These are phyloP conservation scores for Bellardia pandia DNA, from an alignment of 2,888 invertebrate species.

Conservation along the genomic window DNA sequence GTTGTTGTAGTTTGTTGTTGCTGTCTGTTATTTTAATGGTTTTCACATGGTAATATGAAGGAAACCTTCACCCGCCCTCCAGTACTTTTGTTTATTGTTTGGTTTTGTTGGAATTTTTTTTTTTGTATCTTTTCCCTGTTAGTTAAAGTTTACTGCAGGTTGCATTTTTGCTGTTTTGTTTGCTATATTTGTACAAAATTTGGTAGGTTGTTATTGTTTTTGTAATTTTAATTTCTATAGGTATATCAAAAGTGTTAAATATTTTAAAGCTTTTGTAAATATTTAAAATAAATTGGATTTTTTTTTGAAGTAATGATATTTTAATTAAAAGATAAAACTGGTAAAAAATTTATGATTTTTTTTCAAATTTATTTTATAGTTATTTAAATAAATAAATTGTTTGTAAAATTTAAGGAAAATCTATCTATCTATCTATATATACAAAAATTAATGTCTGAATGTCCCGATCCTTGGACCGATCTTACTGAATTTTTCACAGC, in stretches of 20 bases:
- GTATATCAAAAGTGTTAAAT: neutral
- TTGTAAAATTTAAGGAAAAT: too few species aligned
- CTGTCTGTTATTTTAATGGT: constrained; percentile 12
- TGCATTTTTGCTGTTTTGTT: neutral
- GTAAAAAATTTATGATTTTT: neutral
- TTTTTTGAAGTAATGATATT: neutral
- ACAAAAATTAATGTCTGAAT: too few species aligned
- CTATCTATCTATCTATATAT: too few species aligned
- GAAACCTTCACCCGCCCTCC: neutral
- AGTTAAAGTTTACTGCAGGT: constrained; percentile 28
- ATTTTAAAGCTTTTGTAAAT: constrained; percentile 23
- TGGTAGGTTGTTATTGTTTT: neutral
- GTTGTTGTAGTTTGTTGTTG: neutral
- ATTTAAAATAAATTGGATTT: constrained; percentile 32
- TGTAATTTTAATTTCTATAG: neutral
- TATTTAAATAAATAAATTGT: neutral
- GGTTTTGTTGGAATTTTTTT: neutral
- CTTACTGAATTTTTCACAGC: too few species aligned
- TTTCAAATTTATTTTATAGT: neutral
- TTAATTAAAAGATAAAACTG: neutral
- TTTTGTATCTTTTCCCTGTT: neutral
- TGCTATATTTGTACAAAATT: neutral
- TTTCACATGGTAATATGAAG: constrained; percentile 7
- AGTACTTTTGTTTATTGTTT: constrained; percentile 28
- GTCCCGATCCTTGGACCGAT: too few species aligned